Conservation (phyloP, 2,113 vertebrate genomes). For the Edolisoma coerulescens region DNA sequence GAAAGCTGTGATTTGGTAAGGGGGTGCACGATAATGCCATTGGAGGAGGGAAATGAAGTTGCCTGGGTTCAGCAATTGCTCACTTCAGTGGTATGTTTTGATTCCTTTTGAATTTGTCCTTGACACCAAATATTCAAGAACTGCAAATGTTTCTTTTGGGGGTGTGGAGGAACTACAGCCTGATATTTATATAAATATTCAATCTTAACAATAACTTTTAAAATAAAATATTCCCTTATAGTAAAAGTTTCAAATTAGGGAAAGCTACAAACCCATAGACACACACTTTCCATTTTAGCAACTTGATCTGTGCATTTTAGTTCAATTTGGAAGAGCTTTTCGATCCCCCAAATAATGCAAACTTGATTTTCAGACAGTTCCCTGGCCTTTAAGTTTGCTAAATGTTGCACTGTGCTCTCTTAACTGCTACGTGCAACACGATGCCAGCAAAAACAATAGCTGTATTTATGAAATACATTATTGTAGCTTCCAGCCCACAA, state of each 20-base stretch:
- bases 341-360: neutral
- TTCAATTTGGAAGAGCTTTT: neutral
- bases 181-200: neutral
- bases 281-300: neutral
- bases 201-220: neutral
- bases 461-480: slow-evolving; percentile 34
- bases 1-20: neutral
- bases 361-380: neutral
- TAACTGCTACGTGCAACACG: neutral
- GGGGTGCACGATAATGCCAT: neutral
- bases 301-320: neutral
- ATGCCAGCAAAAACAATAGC: slow-evolving; percentile 58
- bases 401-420: neutral
- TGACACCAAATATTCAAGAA: neutral
- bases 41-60: neutral
- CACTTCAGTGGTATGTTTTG: neutral
- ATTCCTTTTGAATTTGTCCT: neutral
- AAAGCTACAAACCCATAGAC: neutral
- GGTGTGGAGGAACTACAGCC: neutral
- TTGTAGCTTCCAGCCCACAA: slow-evolving; percentile 9
- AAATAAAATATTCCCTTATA: neutral
- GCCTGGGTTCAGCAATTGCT: neutral
- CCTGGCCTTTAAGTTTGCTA: neutral
- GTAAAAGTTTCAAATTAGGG: neutral
- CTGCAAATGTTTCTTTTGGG: neutral